phyloP scores from a whole-genome alignment of 2,113 vertebrate genomes.

The Salvator merianae region DNA sequence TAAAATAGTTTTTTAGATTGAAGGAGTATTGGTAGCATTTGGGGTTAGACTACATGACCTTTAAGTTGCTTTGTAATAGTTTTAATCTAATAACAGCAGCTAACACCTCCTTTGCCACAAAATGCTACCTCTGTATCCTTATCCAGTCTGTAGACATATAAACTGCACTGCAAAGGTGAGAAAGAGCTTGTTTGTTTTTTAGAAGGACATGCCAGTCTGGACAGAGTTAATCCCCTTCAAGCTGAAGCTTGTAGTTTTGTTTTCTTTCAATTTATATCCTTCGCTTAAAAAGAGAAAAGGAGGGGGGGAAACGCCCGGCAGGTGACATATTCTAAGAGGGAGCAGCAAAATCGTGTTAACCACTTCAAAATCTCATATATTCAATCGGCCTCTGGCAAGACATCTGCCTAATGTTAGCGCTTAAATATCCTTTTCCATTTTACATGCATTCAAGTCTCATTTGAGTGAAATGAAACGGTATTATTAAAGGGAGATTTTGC shows the following conservation, averaged over 20 bases:
- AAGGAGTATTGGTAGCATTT: background rate
- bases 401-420: conserved; percentile 86
- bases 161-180: conserved; percentile 3
- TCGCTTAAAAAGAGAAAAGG: conserved; percentile 55
- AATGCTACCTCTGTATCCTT: background rate
- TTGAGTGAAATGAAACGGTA: conserved; percentile 86
- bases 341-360: conserved; percentile 75
- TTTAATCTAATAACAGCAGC: background rate
- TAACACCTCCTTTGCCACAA: background rate
- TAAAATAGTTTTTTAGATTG: background rate
- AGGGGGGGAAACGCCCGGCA: conserved; percentile 48
- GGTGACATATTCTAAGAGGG: conserved; percentile 70
- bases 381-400: conserved; percentile 77
- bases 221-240: conserved; percentile 70
- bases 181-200: conserved; percentile 21
- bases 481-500: conserved; percentile 97
- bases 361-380: conserved; percentile 83
- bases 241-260: conserved; percentile 68
- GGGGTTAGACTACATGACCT: background rate
- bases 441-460: conserved; percentile 89
- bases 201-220: conserved; percentile 25
- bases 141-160: background rate
- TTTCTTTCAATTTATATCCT: conserved; percentile 77
- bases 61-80: background rate
- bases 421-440: conserved; percentile 87